These are phyloP conservation scores for Hyposoter dolosus DNA, from an alignment of 2,888 invertebrate genomes.

Conservation along the genomic window DNA sequence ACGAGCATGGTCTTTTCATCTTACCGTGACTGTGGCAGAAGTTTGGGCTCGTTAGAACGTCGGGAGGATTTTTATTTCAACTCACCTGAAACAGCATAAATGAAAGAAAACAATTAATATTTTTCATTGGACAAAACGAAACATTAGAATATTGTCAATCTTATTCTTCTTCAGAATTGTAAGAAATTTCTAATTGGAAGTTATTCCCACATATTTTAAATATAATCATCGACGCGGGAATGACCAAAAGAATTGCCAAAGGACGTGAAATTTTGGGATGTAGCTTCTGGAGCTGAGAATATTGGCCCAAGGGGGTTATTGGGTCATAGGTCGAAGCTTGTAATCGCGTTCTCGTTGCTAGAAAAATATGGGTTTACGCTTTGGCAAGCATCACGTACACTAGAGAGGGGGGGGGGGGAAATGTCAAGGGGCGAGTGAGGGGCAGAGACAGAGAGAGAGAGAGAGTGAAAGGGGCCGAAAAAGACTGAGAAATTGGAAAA, in stretches of 20 bases:
- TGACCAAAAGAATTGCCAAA: slow-evolving; percentile 17
- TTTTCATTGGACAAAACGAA: neutral
- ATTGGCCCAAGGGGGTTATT: slow-evolving; percentile 64
- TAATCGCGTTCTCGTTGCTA: slow-evolving; percentile 64
- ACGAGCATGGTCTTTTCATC: neutral
- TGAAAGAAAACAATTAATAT: neutral
- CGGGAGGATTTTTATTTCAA: slow-evolving; percentile 3
- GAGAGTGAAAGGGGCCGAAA: slow-evolving; percentile 55
- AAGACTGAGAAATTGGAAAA: slow-evolving; percentile 24
- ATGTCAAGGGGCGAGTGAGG: neutral
- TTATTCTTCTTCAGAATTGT: neutral
- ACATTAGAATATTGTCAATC: neutral
- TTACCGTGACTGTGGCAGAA: slow-evolving; percentile 27
- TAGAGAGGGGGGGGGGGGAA: slow-evolving; percentile 19
- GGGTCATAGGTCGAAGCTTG: slow-evolving; percentile 61
- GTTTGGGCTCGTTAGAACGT: neutral
- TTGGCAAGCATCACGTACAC: slow-evolving; percentile 62
- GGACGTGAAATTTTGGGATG: slow-evolving; percentile 48
- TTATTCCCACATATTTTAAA: neutral
- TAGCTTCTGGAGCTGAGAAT: slow-evolving; percentile 47
- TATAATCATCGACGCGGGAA: slow-evolving; percentile 40
- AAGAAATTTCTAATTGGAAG: neutral
- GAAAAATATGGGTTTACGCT: slow-evolving; percentile 60
- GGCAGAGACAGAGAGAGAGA: slow-evolving; percentile 2
- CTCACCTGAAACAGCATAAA: slow-evolving; percentile 64